Base-by-base conservation (phyloP, 2,797 vertebrate genomes). In the Poeciliopsis infans region DNA sequence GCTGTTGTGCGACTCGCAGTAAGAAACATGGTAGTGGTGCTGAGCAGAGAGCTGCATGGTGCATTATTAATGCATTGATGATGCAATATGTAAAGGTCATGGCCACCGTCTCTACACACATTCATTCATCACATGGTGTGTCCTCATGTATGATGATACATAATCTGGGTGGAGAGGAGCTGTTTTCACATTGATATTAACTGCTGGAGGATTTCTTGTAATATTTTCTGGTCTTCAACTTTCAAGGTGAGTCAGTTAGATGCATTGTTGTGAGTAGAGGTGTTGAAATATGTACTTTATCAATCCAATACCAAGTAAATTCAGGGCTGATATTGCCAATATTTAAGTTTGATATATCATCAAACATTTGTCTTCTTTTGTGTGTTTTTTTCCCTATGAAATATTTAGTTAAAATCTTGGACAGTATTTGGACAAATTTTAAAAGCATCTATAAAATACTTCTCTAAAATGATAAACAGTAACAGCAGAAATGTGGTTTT, bases 1-100 rank as follows among this genome's bases (percentile, higher is more conserved):
- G 90, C 92, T 94, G 89, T 93, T 92, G 86, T 89, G 86, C 80
- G 2, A 81, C 83, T 87, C 89, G 84, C 89, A 90, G 91, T 93
- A 92, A 91, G 91, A 95, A 94, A 92, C 86, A 84, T 84, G 84
- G 93, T 94, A 93, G 94, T 94, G 91, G 90, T 85, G 91, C 76
- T 39, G 82, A 83, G 93, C 85, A 91, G 94, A 95, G 92, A 94
- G 94, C 92, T 87, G 82, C 71, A 23, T 53, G 70, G 94, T 95
- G 93, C 94, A 96, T 95, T 95, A 96, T 96, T 96, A 91, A 96
- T 95, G 83, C 13, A 20, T 85, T 81, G 85, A 94, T 95, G 94
- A 94, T 93, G 92, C 89, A 93, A 93, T 92, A 88, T 86, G 83
- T 86, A 93, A 91, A 95, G 94, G 94, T 95, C 94, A 95, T 39